Evolutionary conservation across 2,888 invertebrate species (phyloP).

Genomic region (Seira musarum): DNA sequence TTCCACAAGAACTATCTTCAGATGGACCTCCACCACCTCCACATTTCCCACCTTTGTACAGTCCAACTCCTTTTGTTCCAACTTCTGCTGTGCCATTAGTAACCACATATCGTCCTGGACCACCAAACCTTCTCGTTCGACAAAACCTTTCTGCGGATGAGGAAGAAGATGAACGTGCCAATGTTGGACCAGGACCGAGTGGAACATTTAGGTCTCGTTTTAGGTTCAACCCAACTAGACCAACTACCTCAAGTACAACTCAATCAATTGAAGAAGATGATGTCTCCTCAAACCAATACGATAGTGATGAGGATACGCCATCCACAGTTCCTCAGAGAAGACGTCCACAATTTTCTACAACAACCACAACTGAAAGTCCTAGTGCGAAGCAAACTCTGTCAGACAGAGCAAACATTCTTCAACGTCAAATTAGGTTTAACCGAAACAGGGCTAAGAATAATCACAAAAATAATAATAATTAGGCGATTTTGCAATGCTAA

Average conservation of each 20-base stretch:
- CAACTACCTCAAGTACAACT: not conserved
- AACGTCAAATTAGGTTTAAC: slow-evolving; percentile 45
- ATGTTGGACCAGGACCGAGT: not conserved
- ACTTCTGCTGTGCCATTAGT: slow-evolving; percentile 24
- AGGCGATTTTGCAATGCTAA: no score
- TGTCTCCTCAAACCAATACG: slow-evolving; percentile 14
- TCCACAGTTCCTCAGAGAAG: slow-evolving; percentile 22
- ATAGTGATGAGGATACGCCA: slow-evolving; percentile 43
- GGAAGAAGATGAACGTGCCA: slow-evolving; percentile 11
- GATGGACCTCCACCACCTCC: slow-evolving; percentile 26
- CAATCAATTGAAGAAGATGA: not conserved
- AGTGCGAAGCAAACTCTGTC: not conserved
- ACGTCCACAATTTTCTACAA: slow-evolving; percentile 14
- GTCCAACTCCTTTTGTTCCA: slow-evolving; percentile 41
- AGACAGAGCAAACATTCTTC: slow-evolving; percentile 52
- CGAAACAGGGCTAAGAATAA: slow-evolving; percentile 29
- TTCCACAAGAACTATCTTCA: slow-evolving; percentile 22
- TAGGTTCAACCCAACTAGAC: slow-evolving; percentile 20
- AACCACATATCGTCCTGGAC: slow-evolving; percentile 50
- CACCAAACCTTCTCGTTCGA: slow-evolving; percentile 32
- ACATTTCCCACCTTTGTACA: slow-evolving; percentile 15
- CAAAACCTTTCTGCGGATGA: slow-evolving; percentile 33
- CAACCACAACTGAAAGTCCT: slow-evolving; percentile 33
- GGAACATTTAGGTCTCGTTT: slow-evolving; percentile 32
- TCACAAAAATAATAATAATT: slow-evolving; percentile 31